Base-by-base conservation (phyloP, 2,888 invertebrate species). In the Macrosiphum euphorbiae region DNA sequence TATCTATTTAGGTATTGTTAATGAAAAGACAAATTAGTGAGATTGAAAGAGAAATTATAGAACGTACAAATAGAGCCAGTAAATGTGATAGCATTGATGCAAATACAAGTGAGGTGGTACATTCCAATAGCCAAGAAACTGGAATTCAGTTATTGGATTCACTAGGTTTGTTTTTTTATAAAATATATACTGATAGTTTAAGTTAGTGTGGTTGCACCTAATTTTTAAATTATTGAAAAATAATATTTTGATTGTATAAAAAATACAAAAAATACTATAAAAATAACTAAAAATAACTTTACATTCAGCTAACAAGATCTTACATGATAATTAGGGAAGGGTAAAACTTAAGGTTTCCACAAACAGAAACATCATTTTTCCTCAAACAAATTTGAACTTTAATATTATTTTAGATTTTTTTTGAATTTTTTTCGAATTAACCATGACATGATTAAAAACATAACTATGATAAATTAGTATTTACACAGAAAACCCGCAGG, bases 11-110 rank as follows among this genome's bases (percentile, higher is more conserved):
- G 95, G 95, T 95, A n/a, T 96, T 96, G 94, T 95, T 96, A 92
- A 96, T 96, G 95, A 96, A 96, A 95, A 96, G 98, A 96, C 97
- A 98, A 96, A 97, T 98, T 96, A 96, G 97, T 94, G 97, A 98
- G 96, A 97, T 98, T 95, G 96, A 98, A 96, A 96, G 97, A 95
- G 97, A 98, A 96, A 96, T 97, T 95, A 96, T 96, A 96, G 96
- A 97, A 96, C 95, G 97, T 96, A 96, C 97, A 94, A 95, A 96
- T 94, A 94, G 94, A 58, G 47, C 88, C 28, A 94, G 61, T 67
- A 94, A 94, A 94, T 94, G 94, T 87, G 90, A 90, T 90, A 94
- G 86, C 41, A 90, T 52, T 94, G 94, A 94, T 90, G 24, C 61
- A 61, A 94, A 67, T 90, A n/a, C 35, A 87, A 90, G 86, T 86